phyloP scores from a whole-genome alignment of 2,797 vertebrate genomes.

The Ctenopoma multispine region DNA sequence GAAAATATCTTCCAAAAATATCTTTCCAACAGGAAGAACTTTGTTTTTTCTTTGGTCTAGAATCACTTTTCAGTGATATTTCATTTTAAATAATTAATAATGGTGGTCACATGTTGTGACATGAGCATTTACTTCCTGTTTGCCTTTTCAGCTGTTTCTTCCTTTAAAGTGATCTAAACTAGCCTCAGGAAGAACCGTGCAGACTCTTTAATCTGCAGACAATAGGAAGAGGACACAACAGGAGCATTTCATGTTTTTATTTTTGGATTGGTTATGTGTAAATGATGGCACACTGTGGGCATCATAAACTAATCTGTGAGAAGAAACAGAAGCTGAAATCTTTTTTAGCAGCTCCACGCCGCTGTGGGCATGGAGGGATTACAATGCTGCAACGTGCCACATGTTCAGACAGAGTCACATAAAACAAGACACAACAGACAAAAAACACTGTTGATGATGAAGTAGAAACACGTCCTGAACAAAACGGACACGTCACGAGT shows the following conservation, averaged over 20 bases:
- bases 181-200: background rate
- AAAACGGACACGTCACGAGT: too few species aligned
- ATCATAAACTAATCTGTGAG: background rate
- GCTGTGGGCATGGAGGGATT: too few species aligned
- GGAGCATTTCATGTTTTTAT: background rate
- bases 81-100: background rate
- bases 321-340: background rate
- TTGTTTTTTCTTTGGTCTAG: background rate
- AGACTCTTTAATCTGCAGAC: background rate
- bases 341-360: too few species aligned
- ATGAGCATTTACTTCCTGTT: too few species aligned
- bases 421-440: too few species aligned
- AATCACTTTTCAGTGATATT: background rate
- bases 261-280: background rate
- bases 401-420: too few species aligned
- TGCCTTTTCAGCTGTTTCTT: background rate
- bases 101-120: background rate
- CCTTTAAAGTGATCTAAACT: background rate
- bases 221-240: background rate
- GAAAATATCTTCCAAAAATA: constrained; percentile 1
- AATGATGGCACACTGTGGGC: background rate
- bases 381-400: too few species aligned
- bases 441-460: too few species aligned
- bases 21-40: background rate
- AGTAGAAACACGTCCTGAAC: too few species aligned